phyloP scores from a whole-genome alignment of 2,888 invertebrate genomes.

The Epiblema foenella region DNA sequence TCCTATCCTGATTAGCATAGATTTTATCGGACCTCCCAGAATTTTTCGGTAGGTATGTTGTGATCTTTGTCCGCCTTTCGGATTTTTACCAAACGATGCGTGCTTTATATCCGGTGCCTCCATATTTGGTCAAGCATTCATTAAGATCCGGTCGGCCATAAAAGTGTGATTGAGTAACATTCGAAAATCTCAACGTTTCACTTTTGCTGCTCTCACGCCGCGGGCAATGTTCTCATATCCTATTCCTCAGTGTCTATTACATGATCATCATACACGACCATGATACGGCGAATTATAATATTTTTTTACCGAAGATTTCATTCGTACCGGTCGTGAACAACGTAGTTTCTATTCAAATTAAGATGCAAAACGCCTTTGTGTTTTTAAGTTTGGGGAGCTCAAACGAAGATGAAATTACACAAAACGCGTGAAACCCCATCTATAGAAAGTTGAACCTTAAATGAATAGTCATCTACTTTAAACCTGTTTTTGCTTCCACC shows the following conservation, averaged over 20 bases:
- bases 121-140: constrained; percentile 44
- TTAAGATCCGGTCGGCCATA: constrained; percentile 44
- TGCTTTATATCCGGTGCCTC: constrained; percentile 39
- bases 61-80: constrained; percentile 9
- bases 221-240: constrained; percentile 38
- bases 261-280: constrained; percentile 34
- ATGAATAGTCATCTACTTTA: constrained; percentile 58
- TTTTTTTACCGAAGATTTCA: constrained; percentile 13
- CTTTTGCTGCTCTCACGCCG: constrained; percentile 43
- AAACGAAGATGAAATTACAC: constrained; percentile 38
- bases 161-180: constrained; percentile 44
- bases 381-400: constrained; percentile 23
- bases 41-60: not conserved
- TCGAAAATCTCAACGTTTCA: constrained; percentile 43
- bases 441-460: constrained; percentile 70
- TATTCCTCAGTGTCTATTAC: constrained; percentile 36
- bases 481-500: constrained; percentile 64
- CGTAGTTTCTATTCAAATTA: constrained; percentile 41
- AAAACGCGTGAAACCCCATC: constrained; percentile 49
- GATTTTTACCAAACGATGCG: constrained; percentile 39
- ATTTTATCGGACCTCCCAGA: not conserved
- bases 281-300: constrained; percentile 31
- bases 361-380: constrained; percentile 36
- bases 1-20: too few species aligned
- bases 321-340: constrained; percentile 5